Percentiles rank a stretch among this genome's conserved stretches.
These are phyloP conservation scores for Zaprionus bogoriensis DNA, from an alignment of 2,888 invertebrate species.

Conservation along the genomic window DNA sequence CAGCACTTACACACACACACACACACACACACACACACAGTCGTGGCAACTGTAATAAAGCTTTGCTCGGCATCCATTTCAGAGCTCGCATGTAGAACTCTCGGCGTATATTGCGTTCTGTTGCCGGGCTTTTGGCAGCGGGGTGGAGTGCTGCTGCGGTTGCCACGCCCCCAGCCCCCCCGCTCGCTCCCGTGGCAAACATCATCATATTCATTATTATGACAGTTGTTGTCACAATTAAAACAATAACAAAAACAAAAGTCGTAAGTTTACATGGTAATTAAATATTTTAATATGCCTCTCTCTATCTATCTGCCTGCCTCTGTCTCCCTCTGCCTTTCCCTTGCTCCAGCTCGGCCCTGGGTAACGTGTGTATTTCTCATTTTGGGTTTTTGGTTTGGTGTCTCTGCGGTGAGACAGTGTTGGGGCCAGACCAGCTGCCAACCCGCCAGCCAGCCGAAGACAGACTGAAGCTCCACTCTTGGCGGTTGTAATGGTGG, in stretches of 20 bases:
- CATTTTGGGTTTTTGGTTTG: slow-evolving; percentile 51
- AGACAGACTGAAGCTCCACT: slow-evolving; percentile 8
- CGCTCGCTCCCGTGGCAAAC: slow-evolving; percentile 42
- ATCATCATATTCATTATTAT: slow-evolving; percentile 79
- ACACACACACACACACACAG: slow-evolving; percentile 10
- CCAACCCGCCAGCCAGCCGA: background rate
- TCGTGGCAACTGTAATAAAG: slow-evolving; percentile 68
- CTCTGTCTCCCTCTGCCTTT: background rate
- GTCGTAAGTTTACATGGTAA: slow-evolving; percentile 80
- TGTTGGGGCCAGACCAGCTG: slow-evolving; percentile 44
- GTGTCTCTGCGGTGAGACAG: slow-evolving; percentile 45
- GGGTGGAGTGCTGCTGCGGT: slow-evolving; percentile 6
- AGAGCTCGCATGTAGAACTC: slow-evolving; percentile 51
- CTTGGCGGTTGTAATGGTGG: slow-evolving; percentile 46
- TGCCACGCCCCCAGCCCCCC: background rate
- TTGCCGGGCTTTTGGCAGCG: slow-evolving; percentile 4
- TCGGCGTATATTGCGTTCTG: slow-evolving; percentile 50
- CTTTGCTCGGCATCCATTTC: slow-evolving; percentile 62
- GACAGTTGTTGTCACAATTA: slow-evolving; percentile 79
- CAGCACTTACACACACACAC: slow-evolving; percentile 53
- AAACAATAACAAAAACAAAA: slow-evolving; percentile 77
- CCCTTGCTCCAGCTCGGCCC: no score
- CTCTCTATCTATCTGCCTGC: background rate
- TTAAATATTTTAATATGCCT: slow-evolving; percentile 80
- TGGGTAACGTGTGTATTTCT: slow-evolving; percentile 36